Conservation (phyloP, 2,113 vertebrate species). For the Myiagra hebetior region DNA sequence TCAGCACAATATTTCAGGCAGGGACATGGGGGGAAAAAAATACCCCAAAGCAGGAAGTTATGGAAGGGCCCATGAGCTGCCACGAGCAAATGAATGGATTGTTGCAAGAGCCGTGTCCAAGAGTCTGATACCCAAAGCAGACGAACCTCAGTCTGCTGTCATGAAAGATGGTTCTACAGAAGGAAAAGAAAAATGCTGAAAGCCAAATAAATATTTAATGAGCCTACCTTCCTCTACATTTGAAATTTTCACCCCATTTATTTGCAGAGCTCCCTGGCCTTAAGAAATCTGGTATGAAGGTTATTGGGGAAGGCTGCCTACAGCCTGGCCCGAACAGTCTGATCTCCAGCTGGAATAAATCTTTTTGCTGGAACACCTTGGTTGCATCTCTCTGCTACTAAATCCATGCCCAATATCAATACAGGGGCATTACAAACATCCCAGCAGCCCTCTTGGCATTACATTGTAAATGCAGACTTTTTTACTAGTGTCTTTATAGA, state of each 20-base stretch:
- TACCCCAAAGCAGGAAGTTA: background rate
- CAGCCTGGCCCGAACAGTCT: background rate
- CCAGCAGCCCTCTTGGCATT: background rate
- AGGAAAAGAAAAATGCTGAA: background rate
- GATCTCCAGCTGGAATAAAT: background rate
- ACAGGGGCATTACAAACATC: background rate
- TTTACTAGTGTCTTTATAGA: constrained; percentile 50
- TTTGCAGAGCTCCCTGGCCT: background rate
- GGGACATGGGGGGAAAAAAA: background rate
- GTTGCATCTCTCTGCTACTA: background rate
- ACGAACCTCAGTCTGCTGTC: background rate
- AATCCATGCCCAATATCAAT: background rate
- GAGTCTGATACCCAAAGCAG: background rate
- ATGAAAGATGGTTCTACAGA: background rate
- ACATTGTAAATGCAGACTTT: constrained; percentile 22
- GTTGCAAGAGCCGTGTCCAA: background rate
- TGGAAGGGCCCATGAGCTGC: background rate
- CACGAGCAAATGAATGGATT: background rate
- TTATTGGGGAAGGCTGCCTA: background rate
- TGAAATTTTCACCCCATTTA: background rate
- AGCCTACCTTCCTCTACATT: background rate
- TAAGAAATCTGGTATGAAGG: background rate
- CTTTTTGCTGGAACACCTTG: background rate
- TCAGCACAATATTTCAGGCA: background rate
- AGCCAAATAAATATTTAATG: background rate